Evolutionary conservation across 1,140 invertebrate species (phyloP).

Genomic region (Drosophila arizonae): DNA sequence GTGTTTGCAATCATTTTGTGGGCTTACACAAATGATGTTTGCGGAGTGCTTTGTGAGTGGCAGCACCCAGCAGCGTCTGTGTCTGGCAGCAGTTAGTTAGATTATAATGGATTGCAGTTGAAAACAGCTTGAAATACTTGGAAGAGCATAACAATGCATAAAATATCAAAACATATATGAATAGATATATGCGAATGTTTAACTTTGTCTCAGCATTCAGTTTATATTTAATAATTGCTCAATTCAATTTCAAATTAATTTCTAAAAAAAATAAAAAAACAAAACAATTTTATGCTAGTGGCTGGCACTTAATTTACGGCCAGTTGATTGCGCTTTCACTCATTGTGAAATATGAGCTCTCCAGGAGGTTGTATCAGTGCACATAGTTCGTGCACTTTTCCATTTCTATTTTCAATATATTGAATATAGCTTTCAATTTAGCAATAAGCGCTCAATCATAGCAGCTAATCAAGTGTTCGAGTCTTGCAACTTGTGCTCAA

Average conservation of each 20-base stretch:
- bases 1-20: slow-evolving; percentile 30
- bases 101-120: slow-evolving; percentile 57
- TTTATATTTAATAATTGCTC: slow-evolving; percentile 15
- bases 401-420: slow-evolving; percentile 20
- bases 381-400: background rate
- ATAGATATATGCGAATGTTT: background rate
- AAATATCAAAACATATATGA: slow-evolving; percentile 1
- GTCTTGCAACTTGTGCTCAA: slow-evolving; percentile 49
- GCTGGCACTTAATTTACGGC: background rate
- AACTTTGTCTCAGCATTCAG: slow-evolving; percentile 4
- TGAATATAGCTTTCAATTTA: slow-evolving; percentile 43
- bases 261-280: background rate
- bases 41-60: slow-evolving; percentile 62
- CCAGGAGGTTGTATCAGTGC: background rate
- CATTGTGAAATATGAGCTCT: background rate
- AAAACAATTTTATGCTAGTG: background rate
- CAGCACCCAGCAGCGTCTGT: slow-evolving; percentile 54
- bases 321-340: background rate
- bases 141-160: slow-evolving; percentile 23
- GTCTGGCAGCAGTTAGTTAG: slow-evolving; percentile 62
- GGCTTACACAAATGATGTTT: slow-evolving; percentile 66
- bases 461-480: slow-evolving; percentile 69
- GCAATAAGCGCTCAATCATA: slow-evolving; percentile 73
- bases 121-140: slow-evolving; percentile 28
- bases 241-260: background rate